These are phyloP conservation scores for Gulo gulo DNA, from an alignment of 2,113 vertebrate species.

Conservation along the genomic window DNA sequence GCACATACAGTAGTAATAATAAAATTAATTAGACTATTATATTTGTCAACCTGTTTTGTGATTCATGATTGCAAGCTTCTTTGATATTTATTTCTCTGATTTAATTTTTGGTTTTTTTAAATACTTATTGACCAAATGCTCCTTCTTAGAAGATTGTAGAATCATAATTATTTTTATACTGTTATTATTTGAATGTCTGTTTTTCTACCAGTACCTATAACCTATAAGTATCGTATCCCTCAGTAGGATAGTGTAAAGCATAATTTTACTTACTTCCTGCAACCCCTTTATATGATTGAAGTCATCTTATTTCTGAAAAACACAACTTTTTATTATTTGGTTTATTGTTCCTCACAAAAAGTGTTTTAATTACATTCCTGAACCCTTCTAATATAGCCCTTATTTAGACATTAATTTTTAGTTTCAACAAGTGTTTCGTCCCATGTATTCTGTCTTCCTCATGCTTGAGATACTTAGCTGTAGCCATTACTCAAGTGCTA, in stretches of 20 bases:
- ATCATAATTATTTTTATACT: constrained; percentile 1
- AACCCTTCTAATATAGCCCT: not conserved
- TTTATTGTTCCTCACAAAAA: not conserved
- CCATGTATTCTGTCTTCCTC: not conserved
- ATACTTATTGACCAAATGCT: not conserved
- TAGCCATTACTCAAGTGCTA: not conserved
- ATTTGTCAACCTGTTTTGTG: not conserved
- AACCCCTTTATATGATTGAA: not conserved
- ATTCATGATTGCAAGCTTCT: not conserved
- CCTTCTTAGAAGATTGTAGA: not conserved
- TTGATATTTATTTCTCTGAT: not conserved
- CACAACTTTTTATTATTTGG: not conserved
- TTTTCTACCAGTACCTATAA: not conserved
- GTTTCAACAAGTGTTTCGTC: not conserved
- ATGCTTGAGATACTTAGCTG: not conserved
- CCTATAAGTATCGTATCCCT: not conserved
- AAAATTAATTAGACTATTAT: not conserved
- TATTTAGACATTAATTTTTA: not conserved
- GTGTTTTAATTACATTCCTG: not conserved
- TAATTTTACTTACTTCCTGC: not conserved
- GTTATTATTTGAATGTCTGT: not conserved
- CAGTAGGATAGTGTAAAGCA: not conserved
- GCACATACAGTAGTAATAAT: not conserved
- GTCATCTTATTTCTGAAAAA: not conserved
- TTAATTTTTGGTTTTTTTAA: not conserved